phyloP scores from a whole-genome alignment of 2,888 invertebrate genomes.

The Chironomus tentans region DNA sequence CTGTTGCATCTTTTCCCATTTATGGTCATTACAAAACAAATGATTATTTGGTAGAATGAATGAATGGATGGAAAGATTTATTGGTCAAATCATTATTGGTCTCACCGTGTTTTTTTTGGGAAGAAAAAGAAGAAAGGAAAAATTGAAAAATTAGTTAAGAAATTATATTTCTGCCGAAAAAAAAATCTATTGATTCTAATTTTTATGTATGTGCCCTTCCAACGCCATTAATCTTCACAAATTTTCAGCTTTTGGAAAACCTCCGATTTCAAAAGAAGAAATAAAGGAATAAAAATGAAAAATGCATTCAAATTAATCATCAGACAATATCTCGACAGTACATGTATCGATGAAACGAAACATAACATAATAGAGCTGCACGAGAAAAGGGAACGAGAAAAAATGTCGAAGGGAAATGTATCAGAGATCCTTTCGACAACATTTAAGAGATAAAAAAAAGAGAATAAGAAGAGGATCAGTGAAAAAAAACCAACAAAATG shows the following conservation, averaged over 20 bases:
- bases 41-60: neutral
- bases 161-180: slow-evolving; percentile 2
- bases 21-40: slow-evolving; percentile 22
- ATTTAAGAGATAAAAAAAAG: neutral
- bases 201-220: neutral
- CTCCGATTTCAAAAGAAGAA: slow-evolving; percentile 12
- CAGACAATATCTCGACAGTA: slow-evolving; percentile 1
- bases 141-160: neutral
- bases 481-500: slow-evolving; percentile 1
- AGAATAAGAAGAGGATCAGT: no score
- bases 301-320: slow-evolving; percentile 21
- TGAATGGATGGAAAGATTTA: slow-evolving; percentile 14
- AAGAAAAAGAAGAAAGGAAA: neutral
- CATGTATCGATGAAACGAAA: neutral
- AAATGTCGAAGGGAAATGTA: no score
- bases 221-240: slow-evolving; percentile 18
- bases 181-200: neutral
- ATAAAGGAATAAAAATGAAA: slow-evolving; percentile 15
- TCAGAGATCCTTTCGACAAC: neutral
- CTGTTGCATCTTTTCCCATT: neutral
- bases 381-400: neutral
- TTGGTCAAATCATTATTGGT: neutral
- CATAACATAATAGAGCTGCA: neutral
- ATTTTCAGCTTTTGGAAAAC: neutral
- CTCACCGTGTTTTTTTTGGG: neutral